Percentiles rank a stretch among this genome's conserved stretches.
phyloP scores from a whole-genome alignment of 2,113 vertebrate genomes.

The Oncorhynchus tshawytscha region DNA sequence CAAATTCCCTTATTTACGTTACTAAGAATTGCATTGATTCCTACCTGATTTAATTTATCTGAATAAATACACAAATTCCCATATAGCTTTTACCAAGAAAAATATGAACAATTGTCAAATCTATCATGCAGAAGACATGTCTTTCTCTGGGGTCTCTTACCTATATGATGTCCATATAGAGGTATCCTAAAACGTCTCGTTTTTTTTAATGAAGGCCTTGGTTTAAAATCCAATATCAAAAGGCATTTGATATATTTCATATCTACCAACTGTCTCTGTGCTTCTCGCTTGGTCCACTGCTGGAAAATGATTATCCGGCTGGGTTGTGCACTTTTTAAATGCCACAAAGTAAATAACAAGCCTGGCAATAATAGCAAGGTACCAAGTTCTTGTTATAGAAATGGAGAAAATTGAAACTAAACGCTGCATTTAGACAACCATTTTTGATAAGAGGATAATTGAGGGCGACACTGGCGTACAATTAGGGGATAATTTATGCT shows the following conservation, averaged over 20 bases:
- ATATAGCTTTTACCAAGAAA: neutral
- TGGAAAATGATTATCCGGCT: slow-evolving; percentile 90
- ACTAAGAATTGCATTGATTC: slow-evolving; percentile 10
- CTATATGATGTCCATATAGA: slow-evolving; percentile 36
- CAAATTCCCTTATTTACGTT: slow-evolving; percentile 11
- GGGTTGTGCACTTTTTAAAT: slow-evolving; percentile 95
- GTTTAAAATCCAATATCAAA: slow-evolving; percentile 36
- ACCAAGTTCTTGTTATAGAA: slow-evolving; percentile 99
- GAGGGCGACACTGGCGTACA: slow-evolving; percentile 99
- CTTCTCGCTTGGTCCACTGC: slow-evolving; percentile 78
- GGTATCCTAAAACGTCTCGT: neutral
- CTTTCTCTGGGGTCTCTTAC: slow-evolving; percentile 46
- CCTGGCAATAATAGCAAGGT: slow-evolving; percentile 99
- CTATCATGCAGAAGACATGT: slow-evolving; percentile 9
- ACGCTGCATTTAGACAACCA: slow-evolving; percentile 99
- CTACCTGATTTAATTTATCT: neutral
- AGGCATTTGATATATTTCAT: slow-evolving; percentile 12
- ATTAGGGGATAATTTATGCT: slow-evolving; percentile 99
- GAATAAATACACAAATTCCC: neutral
- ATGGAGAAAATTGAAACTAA: slow-evolving; percentile 99
- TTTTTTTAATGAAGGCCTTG: slow-evolving; percentile 1
- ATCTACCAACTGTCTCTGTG: slow-evolving; percentile 44
- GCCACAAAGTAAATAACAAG: slow-evolving; percentile 99
- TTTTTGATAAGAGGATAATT: slow-evolving; percentile 99
- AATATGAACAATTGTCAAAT: neutral